These are phyloP conservation scores for Acipenser ruthenus DNA, from an alignment of 2,797 vertebrate species.

Conservation along the genomic window DNA sequence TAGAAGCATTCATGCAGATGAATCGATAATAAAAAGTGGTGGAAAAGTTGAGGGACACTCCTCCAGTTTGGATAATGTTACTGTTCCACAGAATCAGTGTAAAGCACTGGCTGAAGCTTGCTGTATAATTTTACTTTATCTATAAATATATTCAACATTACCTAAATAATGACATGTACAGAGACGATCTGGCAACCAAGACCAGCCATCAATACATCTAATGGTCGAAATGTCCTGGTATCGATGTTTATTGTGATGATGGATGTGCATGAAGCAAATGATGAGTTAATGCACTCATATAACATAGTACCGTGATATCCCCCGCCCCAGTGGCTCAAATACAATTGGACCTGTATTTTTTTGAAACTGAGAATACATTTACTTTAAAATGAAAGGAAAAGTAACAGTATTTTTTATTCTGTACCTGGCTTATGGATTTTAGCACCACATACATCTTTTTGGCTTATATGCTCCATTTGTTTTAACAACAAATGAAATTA, in stretches of 20 bases:
- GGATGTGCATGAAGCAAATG: not conserved
- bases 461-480: not conserved
- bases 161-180: too few species aligned
- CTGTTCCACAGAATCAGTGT: too few species aligned
- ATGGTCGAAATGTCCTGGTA: not conserved
- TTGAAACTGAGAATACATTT: not conserved
- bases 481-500: not conserved
- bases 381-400: not conserved
- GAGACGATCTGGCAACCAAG: too few species aligned
- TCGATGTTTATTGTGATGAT: not conserved
- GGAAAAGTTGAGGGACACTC: too few species aligned
- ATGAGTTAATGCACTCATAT: not conserved
- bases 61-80: too few species aligned
- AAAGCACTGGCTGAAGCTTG: too few species aligned
- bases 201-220: too few species aligned
- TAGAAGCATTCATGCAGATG: too few species aligned
- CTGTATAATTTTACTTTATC: too few species aligned
- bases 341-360: not conserved
- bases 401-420: slow-evolving; percentile 1
- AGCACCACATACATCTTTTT: not conserved
- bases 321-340: not conserved
- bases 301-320: too few species aligned
- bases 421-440: not conserved
- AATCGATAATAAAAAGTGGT: too few species aligned
- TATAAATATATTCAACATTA: too few species aligned